Evolutionary conservation across 2,888 invertebrate genomes (phyloP).

Genomic region (Acronicta alni): DNA sequence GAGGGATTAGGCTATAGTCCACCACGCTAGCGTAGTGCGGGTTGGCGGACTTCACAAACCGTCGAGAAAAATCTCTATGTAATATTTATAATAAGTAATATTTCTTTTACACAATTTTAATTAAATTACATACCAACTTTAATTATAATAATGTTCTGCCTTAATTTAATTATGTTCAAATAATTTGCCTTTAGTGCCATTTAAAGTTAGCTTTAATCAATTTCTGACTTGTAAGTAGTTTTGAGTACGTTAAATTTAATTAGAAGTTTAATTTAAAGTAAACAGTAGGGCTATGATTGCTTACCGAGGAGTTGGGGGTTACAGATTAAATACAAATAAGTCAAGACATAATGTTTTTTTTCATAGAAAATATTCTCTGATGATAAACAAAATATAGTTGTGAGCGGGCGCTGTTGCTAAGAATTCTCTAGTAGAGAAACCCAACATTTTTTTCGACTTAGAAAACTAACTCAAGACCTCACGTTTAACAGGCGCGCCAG

Average conservation of each 20-base stretch:
- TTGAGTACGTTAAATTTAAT: conserved; percentile 10
- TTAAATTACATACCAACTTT: background rate
- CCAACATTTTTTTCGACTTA: too few species aligned
- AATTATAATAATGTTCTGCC: conserved; percentile 3
- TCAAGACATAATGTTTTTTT: background rate
- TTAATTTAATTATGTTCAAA: conserved; percentile 1
- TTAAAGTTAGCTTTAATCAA: conserved; percentile 19
- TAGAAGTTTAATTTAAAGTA: conserved; percentile 16
- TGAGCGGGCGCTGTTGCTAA: too few species aligned
- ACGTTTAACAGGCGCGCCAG: too few species aligned
- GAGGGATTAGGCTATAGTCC: too few species aligned
- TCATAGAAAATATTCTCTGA: too few species aligned
- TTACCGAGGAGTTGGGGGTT: background rate
- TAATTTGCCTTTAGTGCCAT: conserved; percentile 7
- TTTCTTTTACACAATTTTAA: background rate
- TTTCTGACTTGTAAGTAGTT: conserved; percentile 9
- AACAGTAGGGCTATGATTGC: conserved; percentile 4
- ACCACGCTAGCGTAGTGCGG: too few species aligned
- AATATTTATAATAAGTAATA: background rate
- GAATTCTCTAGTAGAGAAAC: too few species aligned
- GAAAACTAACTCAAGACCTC: too few species aligned
- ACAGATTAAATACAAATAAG: background rate
- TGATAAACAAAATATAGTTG: too few species aligned
- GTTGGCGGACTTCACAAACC: too few species aligned
- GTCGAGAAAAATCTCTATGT: background rate